Evolutionary conservation across 2,113 vertebrate species (phyloP).

Genomic region (Paralichthys olivaceus): DNA sequence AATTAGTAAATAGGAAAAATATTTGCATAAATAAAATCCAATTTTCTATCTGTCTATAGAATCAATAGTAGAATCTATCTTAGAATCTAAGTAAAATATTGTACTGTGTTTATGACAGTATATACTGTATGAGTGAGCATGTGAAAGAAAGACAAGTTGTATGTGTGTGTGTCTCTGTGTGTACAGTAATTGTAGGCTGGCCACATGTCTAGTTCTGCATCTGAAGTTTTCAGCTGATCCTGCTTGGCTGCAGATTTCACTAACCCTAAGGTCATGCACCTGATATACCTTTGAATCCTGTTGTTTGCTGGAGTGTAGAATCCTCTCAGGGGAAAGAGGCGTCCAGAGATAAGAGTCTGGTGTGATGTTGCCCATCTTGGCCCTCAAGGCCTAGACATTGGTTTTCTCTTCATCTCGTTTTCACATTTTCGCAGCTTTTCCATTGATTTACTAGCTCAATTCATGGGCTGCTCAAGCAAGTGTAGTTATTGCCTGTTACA

Average conservation of each 20-base stretch:
- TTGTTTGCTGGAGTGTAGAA: constrained; percentile 65
- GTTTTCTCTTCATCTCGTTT: constrained; percentile 69
- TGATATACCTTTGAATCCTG: constrained; percentile 81
- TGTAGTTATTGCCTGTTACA: constrained; percentile 31
- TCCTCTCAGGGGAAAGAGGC: constrained; percentile 74
- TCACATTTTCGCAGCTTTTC: constrained; percentile 60
- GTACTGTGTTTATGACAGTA: neutral
- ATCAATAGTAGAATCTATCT: too few relatives aligned
- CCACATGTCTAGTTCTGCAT: constrained; percentile 48
- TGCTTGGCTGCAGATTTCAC: constrained; percentile 76
- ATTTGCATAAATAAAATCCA: neutral
- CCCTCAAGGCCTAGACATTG: constrained; percentile 77
- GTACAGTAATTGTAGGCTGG: constrained; percentile 19
- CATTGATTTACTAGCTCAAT: constrained; percentile 63
- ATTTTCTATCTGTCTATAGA: neutral
- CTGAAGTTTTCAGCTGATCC: constrained; percentile 61
- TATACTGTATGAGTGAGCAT: neutral
- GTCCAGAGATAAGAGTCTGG: constrained; percentile 80
- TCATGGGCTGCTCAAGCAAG: constrained; percentile 30
- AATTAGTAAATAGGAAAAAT: constrained; percentile 10
- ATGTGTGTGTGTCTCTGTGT: constrained; percentile 1
- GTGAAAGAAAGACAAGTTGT: constrained; percentile 1
- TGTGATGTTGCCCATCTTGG: constrained; percentile 78
- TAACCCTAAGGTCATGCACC: constrained; percentile 82
- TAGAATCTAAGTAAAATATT: neutral